Conservation (phyloP, 64 coral and sea anemone genomes). For the Anthopleura sola region DNA sequence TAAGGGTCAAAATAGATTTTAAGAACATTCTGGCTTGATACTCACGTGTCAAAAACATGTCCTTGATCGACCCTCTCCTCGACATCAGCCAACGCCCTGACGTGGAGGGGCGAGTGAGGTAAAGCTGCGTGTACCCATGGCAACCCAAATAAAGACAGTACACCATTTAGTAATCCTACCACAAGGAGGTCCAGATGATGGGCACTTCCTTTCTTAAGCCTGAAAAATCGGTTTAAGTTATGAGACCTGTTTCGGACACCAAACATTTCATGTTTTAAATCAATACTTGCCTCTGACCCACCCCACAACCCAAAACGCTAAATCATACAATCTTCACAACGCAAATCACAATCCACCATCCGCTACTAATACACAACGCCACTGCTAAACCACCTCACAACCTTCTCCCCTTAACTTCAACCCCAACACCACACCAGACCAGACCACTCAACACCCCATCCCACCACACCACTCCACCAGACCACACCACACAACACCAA, state of each 20-base stretch:
- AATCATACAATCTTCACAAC: too few species aligned
- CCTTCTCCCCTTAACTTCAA: too few species aligned
- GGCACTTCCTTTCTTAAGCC: constrained; percentile 83
- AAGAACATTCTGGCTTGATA: background rate
- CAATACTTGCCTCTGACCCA: too few species aligned
- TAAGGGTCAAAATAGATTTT: background rate
- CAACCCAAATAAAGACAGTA: constrained; percentile 77
- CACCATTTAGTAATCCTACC: constrained; percentile 56
- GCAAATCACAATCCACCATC: too few species aligned
- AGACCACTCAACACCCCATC: too few species aligned
- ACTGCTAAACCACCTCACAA: too few species aligned
- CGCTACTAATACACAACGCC: too few species aligned
- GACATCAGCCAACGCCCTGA: constrained; percentile 84
- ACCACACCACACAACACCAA: too few species aligned
- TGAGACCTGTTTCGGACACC: background rate
- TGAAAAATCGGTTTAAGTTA: background rate
- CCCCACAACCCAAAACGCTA: too few species aligned
- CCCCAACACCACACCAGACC: too few species aligned
- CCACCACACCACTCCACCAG: too few species aligned
- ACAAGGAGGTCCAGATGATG: constrained; percentile 77
- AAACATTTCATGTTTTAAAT: background rate
- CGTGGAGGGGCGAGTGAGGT: constrained; percentile 79
- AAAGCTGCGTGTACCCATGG: constrained; percentile 85
- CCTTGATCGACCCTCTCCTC: constrained; percentile 84
- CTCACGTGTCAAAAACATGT: constrained; percentile 85